Evolutionary conservation across 1,140 invertebrate genomes (phyloP), one percentile per base, ranked within the genome.

Genomic region (Parasteatoda tepidariorum): DNA sequence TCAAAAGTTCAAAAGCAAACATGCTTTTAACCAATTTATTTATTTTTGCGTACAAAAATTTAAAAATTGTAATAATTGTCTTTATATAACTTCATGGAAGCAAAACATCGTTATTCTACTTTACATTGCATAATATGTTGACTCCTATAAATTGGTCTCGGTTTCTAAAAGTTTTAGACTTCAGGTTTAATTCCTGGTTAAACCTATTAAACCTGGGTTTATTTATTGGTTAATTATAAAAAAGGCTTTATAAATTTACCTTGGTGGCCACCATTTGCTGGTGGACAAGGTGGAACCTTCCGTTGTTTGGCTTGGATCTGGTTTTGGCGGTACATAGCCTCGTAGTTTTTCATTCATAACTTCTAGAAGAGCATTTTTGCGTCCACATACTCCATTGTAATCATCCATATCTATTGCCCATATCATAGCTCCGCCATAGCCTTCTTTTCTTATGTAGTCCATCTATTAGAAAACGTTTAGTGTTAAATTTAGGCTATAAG

Each of bases 321-420:
- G 85, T 5, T 81, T 90, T 3, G 94, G 94, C 0, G 96, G 94
- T 2, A 87, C 88, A 87, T 96, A 97, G 62, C 90, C 89, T 70
- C 92, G 91, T 92, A 97, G 93, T 76, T 92, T 92, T 26, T 93
- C 90, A 85, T 94, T 89, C 22, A 97, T 94, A 5, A 95, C 94
- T 78, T 87, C 85, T 15, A 88, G 83, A 1, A 88, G 62, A 18
- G 86, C 74, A 75, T 89, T 81, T 48, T 86, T 86, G n/a, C 85
- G 66, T 4, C 86, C 76, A 5, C 88, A 88, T 5, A 70, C 66
- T 2, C 85, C 85, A 31, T 84, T 81, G 75, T 85, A 88, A 71
- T 90, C 89, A 67, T 90, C 89, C 78, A 87, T 86, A 54, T 90
- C 89, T 7, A 90, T 85, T 1, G 89, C 88, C 89, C 89, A 90